Evolutionary conservation across 2,113 vertebrate genomes (phyloP), one percentile per base, ranked within the genome.

Genomic region (Gila orcuttii): DNA sequence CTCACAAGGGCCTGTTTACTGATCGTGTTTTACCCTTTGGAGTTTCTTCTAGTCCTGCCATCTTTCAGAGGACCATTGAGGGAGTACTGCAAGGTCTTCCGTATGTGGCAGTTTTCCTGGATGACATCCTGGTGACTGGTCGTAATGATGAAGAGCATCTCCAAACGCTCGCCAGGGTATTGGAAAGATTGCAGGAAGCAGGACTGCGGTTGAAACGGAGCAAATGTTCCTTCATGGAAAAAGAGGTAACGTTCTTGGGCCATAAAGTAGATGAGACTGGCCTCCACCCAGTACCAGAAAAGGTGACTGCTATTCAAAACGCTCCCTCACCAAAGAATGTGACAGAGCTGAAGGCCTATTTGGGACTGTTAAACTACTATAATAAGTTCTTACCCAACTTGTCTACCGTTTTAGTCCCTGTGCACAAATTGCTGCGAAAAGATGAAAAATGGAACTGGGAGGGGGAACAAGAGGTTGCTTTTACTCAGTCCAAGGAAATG

Each of bases 341-440:
- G 12, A 45, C 50, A 83, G n/a, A 28, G 28, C 1, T 28, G 28
- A 28, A 28, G 28, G 81, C 81, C 7, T 83, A 55, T 73, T 73
- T 83, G 9, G 31, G 66, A 39, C 47, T 59, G 19, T 57, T 73
- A 55, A 83, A 28, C 28, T 28, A 39, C 33, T 73, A 82, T 4
- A 39, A 82, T 42, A 86, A 50, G 47, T 87, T 87, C 39, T 36
- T 87, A 25, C 74, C 73, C 11, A 83, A 75, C 10, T 42, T 89
- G 39, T 83, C 73, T 19, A 71, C 60, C 2, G 4, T 59, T 3
- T 71, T 79, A 17, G 79, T 45, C 0, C 85, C 66, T 28, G 66
- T 69, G 31, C 7, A 69, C 66, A 39, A 21, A 1, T 39, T 69
- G 15, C 7, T 68, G 2, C 31, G 28, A 2, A 68, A 69, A 69